phyloP scores from a whole-genome alignment of 2,797 vertebrate genomes.

The Hippocampus kuda region DNA sequence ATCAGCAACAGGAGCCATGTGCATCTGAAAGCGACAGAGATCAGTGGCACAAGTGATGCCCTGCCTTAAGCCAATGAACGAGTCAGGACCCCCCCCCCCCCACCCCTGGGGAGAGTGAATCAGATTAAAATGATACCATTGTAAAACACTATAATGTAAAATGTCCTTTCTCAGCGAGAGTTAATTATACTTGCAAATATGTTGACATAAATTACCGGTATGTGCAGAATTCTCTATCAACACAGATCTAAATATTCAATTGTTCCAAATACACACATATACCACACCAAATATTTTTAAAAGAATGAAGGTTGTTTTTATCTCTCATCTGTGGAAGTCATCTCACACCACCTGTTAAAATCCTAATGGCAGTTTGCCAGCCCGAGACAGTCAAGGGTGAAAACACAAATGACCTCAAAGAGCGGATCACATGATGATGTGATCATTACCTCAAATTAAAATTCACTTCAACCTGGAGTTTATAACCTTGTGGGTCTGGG shows the following conservation, averaged over 20 bases:
- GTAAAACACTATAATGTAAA: neutral
- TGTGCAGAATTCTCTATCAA: neutral
- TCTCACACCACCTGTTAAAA: conserved; percentile 19
- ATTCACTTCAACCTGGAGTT: conserved; percentile 25
- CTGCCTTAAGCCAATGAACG: no score
- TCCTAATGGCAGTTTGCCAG: conserved; percentile 25
- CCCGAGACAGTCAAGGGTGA: conserved; percentile 26
- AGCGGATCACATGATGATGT: conserved; percentile 31
- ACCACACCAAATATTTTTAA: neutral
- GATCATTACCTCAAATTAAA: conserved; percentile 30
- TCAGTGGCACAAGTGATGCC: no score
- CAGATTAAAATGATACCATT: neutral
- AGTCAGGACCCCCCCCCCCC: neutral
- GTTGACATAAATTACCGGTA: neutral
- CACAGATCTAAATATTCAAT: neutral
- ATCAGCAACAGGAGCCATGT: neutral
- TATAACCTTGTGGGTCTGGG: conserved; percentile 18
- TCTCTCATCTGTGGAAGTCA: conserved; percentile 14
- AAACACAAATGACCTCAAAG: conserved; percentile 27
- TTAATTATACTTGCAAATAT: neutral
- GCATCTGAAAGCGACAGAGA: neutral
- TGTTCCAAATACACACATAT: neutral
- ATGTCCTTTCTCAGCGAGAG: neutral
- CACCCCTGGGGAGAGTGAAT: neutral
- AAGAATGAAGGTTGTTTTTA: conserved; percentile 8